Evolutionary conservation across 1,140 invertebrate species (phyloP).

Genomic region (Hermatobates lingyangjiaoensis): DNA sequence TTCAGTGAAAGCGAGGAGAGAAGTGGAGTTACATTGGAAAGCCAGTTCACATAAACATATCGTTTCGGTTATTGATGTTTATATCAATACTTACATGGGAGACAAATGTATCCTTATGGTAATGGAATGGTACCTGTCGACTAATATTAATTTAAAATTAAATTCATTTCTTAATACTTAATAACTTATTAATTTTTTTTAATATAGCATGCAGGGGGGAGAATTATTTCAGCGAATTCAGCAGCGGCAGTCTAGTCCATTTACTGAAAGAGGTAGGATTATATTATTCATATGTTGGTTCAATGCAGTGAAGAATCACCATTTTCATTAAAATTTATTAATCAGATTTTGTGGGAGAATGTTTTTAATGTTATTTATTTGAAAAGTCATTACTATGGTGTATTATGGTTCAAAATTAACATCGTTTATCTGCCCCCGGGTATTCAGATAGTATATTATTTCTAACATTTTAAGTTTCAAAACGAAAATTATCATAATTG

Average conservation of each 20-base stretch:
- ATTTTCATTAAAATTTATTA: too few relatives aligned
- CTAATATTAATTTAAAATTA: not conserved
- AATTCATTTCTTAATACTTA: not conserved
- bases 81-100: conserved; percentile 82
- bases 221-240: conserved; percentile 94
- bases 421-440: too few relatives aligned
- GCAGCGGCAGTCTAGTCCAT: conserved; percentile 76
- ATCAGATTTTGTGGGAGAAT: too few relatives aligned
- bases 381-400: too few relatives aligned
- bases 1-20: conserved; percentile 73
- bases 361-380: too few relatives aligned
- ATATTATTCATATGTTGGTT: conserved; percentile 8
- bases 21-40: conserved; percentile 90
- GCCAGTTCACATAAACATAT: conserved; percentile 80
- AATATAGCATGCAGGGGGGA: conserved; percentile 81
- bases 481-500: too few relatives aligned
- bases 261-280: conserved; percentile 71
- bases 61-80: conserved; percentile 85
- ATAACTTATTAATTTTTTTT: conserved; percentile 13
- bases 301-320: too few relatives aligned
- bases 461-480: too few relatives aligned
- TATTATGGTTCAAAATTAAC: too few relatives aligned
- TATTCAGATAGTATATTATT: too few relatives aligned
- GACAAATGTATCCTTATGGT: conserved; percentile 84
- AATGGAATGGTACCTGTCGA: conserved; percentile 70